Conservation (phyloP, 2,113 vertebrate genomes). For the Aix galericulata region DNA sequence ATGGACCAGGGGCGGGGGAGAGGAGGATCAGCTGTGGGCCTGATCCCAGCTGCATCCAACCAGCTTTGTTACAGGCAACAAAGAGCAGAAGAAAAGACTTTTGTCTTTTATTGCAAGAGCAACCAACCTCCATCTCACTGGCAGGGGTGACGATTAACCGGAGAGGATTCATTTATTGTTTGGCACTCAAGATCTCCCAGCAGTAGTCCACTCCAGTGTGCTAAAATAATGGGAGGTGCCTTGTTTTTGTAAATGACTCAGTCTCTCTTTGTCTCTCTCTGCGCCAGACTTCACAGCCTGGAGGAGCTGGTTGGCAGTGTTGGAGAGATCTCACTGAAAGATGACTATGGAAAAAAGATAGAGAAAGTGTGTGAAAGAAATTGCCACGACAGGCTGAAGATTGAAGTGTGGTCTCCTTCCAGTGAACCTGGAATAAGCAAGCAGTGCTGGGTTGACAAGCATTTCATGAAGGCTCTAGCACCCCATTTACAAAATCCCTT, state of each 20-base stretch:
- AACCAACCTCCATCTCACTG: slow-evolving; percentile 28
- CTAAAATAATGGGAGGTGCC: not conserved
- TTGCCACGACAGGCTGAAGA: not conserved
- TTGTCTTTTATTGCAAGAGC: slow-evolving; percentile 53
- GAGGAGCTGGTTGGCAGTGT: not conserved
- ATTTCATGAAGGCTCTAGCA: not conserved
- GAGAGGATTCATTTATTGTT: slow-evolving; percentile 51
- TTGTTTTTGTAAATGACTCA: slow-evolving; percentile 17
- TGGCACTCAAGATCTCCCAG: slow-evolving; percentile 25
- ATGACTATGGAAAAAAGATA: not conserved
- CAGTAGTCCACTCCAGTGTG: slow-evolving; percentile 15
- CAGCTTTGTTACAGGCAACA: slow-evolving; percentile 65
- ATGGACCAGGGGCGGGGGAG: slow-evolving; percentile 8
- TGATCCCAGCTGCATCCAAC: slow-evolving; percentile 73
- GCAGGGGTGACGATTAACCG: slow-evolving; percentile 51
- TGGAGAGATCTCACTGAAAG: not conserved
- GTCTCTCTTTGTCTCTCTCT: slow-evolving; percentile 3
- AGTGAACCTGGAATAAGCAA: slow-evolving; percentile 18
- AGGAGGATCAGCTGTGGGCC: slow-evolving; percentile 64
- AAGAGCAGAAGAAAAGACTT: slow-evolving; percentile 67
- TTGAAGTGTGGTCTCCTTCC: not conserved
- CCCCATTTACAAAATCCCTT: not conserved
- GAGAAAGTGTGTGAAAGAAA: not conserved
- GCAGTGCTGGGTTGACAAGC: slow-evolving; percentile 1
- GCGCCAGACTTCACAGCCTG: not conserved